These are phyloP conservation scores for Heliornis fulica DNA, from an alignment of 2,113 vertebrate species.

Conservation along the genomic window DNA sequence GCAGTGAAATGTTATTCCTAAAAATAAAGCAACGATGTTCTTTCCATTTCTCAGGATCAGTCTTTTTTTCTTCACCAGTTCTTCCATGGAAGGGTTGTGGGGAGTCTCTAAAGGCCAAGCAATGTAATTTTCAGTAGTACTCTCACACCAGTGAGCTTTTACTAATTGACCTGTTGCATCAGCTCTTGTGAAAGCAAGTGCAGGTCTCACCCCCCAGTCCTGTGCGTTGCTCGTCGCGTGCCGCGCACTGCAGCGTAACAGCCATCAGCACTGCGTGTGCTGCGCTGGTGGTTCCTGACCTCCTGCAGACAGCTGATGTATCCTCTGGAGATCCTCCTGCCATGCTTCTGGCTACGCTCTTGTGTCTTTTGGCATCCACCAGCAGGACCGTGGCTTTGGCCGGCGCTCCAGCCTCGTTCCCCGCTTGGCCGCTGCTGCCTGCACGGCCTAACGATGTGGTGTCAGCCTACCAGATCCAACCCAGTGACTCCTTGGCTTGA, in stretches of 20 bases:
- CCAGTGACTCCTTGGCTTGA: not conserved
- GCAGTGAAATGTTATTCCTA: not conserved
- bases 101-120: not conserved
- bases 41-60: not conserved
- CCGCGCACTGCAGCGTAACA: accelerated
- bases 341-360: not conserved
- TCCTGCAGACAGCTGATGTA: not conserved
- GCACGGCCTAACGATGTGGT: not conserved
- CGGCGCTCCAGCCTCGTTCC: not conserved
- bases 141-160: not conserved
- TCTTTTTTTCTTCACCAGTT: not conserved
- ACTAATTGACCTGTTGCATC: not conserved
- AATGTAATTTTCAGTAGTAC: not conserved
- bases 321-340: not conserved
- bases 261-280: accelerated
- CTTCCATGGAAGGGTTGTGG: not conserved
- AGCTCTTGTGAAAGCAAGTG: accelerated
- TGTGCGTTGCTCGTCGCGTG: accelerated
- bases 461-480: not conserved
- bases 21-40: not conserved
- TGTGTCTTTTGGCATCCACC: not conserved
- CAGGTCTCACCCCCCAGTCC: accelerated
- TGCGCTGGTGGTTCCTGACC: not conserved
- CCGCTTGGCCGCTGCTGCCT: not conserved
- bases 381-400: constrained; percentile 27